Base-by-base conservation (phyloP, 2,113 vertebrate genomes). In the Bettongia penicillata region DNA sequence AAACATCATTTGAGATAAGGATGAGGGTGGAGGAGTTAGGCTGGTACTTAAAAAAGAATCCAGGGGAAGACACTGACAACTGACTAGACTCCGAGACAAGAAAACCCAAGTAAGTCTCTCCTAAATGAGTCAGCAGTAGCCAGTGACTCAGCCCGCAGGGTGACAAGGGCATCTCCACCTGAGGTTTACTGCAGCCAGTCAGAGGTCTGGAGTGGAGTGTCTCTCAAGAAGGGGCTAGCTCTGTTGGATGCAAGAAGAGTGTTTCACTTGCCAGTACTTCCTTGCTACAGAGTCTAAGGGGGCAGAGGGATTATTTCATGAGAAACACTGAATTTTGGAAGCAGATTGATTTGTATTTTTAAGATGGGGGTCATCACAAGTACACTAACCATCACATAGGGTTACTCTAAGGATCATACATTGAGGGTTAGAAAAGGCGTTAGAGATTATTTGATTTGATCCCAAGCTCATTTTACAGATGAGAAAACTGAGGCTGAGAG, bases 1-100 rank as follows among this genome's bases (percentile, higher is more conserved):
- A 16, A 50, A 37, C 91, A 91, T 84, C 94, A 50, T 97, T 53
- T 90, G 43, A 90, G 25, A 47, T 91, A 11, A 84, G n/a, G 68
- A 37, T 43, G 68, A 37, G n/a, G 37, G 68, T 43, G 68, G 68
- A 84, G 68, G 68, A n/a, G 37, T 43, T n/a, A 84, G 68, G 16
- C 68, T 84, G 37, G 68, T 22, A 84, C 68, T 84, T 43, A 84
- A 84, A 77, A 84, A 84, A 8, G 48, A 84, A 84, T 84, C n/a
- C n/a, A n/a, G 2, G 4, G 10, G 16, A 84, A 84, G n/a, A 43
- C 37, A 84, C 37, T 84, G 68, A 84, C 68, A 84, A 43, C 16
- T 84, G 68, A 22, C 68, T 43, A 84, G 68, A 84, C 68, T 84
- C 16, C 1, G 68, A 43, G n/a, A 84, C 37, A 84, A 84, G 68